Conservation (phyloP, 2,797 vertebrate species). For the Takifugu ocellatus region DNA sequence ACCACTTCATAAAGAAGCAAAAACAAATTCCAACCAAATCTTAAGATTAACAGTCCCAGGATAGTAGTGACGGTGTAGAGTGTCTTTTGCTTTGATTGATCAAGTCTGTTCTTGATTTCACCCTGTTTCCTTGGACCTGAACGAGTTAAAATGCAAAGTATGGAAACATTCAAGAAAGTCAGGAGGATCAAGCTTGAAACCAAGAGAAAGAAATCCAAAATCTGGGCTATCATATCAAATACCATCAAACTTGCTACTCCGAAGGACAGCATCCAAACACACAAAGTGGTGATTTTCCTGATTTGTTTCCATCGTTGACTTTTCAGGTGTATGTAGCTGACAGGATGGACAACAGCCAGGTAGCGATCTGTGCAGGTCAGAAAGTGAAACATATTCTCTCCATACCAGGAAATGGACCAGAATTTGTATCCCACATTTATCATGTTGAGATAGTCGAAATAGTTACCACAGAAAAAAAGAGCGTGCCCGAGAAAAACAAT, state of each 20-base stretch:
- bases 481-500: background rate
- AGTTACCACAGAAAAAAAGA: background rate
- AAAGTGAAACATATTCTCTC: background rate
- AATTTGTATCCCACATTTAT: rapidly evolving
- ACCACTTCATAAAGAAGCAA: no score
- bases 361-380: background rate
- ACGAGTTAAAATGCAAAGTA: background rate
- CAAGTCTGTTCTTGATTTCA: background rate
- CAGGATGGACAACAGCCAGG: background rate
- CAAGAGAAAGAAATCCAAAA: background rate
- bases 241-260: rapidly evolving
- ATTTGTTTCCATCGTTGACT: background rate
- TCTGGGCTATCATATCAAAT: rapidly evolving
- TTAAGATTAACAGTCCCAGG: background rate
- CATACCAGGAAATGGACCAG: background rate
- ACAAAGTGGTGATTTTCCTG: background rate
- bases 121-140: background rate
- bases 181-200: background rate
- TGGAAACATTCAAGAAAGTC: background rate
- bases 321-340: no score
- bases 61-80: background rate
- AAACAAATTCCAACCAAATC: background rate
- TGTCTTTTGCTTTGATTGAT: background rate
- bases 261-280: background rate
- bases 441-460: background rate